Evolutionary conservation across 2,797 vertebrate species (phyloP).

Genomic region (Poecile montanus): DNA sequence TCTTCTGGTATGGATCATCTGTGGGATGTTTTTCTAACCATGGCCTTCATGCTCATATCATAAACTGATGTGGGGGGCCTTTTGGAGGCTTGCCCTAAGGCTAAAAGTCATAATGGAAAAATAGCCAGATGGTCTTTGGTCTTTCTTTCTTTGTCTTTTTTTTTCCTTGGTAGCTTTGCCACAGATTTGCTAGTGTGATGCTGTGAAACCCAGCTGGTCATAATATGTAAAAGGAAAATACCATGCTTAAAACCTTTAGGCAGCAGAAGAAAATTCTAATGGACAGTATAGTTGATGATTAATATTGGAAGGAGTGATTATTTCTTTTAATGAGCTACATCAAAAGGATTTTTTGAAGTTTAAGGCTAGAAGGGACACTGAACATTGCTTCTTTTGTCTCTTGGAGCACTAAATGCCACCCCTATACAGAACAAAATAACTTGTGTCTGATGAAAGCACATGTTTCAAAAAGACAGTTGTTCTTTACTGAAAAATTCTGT

Average conservation of each 20-base stretch:
- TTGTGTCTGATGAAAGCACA: conserved; percentile 42
- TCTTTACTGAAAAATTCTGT: conserved; percentile 28
- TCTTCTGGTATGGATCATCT: background rate
- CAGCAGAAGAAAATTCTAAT: conserved; percentile 21
- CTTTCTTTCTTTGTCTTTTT: background rate
- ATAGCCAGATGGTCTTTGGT: background rate
- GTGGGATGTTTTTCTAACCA: background rate
- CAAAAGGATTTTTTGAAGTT: conserved; percentile 48
- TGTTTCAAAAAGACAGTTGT: conserved; percentile 40
- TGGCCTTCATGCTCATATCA: background rate
- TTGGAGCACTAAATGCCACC: conserved; percentile 16
- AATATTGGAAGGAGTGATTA: conserved; percentile 11
- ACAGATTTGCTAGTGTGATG: background rate
- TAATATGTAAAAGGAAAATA: background rate
- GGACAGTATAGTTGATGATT: background rate
- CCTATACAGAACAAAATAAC: conserved; percentile 44
- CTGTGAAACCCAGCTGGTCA: conserved; percentile 31
- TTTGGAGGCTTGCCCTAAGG: background rate
- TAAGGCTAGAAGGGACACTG: conserved; percentile 4
- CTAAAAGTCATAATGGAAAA: conserved; percentile 23
- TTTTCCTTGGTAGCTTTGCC: background rate
- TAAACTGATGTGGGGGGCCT: background rate
- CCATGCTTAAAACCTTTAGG: background rate
- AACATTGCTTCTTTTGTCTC: conserved; percentile 53
- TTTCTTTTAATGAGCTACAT: conserved; percentile 19